Evolutionary conservation across 2,113 vertebrate genomes (phyloP), one percentile per base, ranked within the genome.

Genomic region (Ginglymostoma cirratum): DNA sequence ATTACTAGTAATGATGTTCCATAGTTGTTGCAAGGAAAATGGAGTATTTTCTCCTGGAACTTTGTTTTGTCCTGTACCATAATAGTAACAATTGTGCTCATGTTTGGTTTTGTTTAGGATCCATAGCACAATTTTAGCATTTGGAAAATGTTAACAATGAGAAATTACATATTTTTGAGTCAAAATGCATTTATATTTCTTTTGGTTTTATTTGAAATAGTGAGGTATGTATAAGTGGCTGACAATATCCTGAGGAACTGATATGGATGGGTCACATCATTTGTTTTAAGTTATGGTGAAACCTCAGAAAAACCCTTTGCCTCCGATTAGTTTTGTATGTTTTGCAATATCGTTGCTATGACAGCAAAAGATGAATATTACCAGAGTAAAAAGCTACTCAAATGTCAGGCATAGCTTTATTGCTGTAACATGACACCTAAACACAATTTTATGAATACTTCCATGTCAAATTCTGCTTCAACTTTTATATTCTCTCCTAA

Each of bases 291-390:
- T n/a, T 67, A 38, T 1, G 23, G n/a, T 93, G n/a, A 67, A 93
- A n/a, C n/a, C 15, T n/a, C 2, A 34, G 87, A 90, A 92, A 92
- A 92, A 7, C n/a, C 87, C 52, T 92, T 15, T 78, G 30, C 6
- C 34, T 92, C 89, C 65, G 38, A 65, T 93, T 17, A 93, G 61
- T 66, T 90, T 27, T 67, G 34, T 93, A 93, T 93, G 89, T 93
- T 93, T 93, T 93, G 55, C n/a, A 6, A 61, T 7, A 38, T 19
- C n/a, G 89, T 93, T 93, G 1, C 89, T 66, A 93, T 93, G 89
- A 23, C 89, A 93, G n/a, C 30, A 19, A 66, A 93, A 38, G 30
- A 17, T 61, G 66, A 65, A 90, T 61, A 10, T 93, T 93, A 93
- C 10, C 55, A 21, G 38, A 17, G 65, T 67, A 66, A 66, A 5